Conservation (phyloP, 2,797 vertebrate species). For the Mormyrus proboscirostris region DNA sequence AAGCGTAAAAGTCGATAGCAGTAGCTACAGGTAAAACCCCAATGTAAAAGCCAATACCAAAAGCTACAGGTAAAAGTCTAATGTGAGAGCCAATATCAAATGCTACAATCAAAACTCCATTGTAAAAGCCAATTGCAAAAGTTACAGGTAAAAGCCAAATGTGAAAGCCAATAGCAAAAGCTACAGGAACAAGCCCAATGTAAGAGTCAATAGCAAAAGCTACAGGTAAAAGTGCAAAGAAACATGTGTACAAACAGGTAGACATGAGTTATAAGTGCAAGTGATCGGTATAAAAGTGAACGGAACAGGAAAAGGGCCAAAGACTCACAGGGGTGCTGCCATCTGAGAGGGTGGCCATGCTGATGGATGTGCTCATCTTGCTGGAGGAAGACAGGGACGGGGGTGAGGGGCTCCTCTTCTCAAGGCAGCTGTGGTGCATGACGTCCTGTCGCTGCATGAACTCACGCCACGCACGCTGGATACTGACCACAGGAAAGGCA, state of each 20-base stretch:
- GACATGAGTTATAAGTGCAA: not conserved
- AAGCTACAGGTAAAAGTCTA: not conserved
- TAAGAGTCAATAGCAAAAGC: not conserved
- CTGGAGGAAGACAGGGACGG: slow-evolving; percentile 72
- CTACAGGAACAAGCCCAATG: not conserved
- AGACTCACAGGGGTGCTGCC: slow-evolving; percentile 87
- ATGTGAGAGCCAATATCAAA: not conserved
- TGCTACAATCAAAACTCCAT: not conserved
- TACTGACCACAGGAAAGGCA: slow-evolving; percentile 53
- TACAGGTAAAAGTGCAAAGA: not conserved
- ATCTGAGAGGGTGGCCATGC: slow-evolving; percentile 86
- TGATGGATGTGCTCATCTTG: slow-evolving; percentile 89
- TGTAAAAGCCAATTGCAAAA: not conserved
- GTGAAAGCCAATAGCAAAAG: not conserved
- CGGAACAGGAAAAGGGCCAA: not conserved
- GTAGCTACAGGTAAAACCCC: not conserved
- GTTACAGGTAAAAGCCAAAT: not conserved
- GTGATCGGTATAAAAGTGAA: not conserved
- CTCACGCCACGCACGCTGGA: slow-evolving; percentile 83
- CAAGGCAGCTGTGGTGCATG: slow-evolving; percentile 47
- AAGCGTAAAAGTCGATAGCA: not conserved
- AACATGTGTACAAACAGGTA: not conserved
- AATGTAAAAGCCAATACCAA: not conserved
- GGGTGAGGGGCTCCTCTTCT: slow-evolving; percentile 77
- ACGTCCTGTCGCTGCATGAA: slow-evolving; percentile 74